A percentile compares a stretch with the other conserved stretches of the same genome.
Conservation (phyloP, 2,113 vertebrate species). For the Plecturocebus donacophilus region DNA sequence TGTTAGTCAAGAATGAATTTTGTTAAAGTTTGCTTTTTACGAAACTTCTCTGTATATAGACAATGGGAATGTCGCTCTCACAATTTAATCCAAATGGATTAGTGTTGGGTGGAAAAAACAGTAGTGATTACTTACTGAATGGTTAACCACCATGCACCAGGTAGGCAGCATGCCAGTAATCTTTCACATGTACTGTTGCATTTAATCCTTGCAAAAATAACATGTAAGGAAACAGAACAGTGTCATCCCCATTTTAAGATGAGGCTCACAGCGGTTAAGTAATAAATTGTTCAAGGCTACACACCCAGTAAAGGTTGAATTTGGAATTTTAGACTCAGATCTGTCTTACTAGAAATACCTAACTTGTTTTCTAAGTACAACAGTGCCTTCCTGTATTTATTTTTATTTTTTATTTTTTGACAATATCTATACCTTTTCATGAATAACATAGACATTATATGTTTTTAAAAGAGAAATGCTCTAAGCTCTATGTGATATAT, state of each 20-base stretch:
- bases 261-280: not conserved
- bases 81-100: constrained; percentile 33
- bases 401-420: not conserved
- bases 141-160: not conserved
- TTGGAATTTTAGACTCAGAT: not conserved
- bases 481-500: not conserved
- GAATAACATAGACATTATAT: not conserved
- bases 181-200: not conserved
- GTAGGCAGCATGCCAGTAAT: not conserved
- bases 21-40: constrained; percentile 31
- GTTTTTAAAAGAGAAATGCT: constrained; percentile 5
- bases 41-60: not conserved
- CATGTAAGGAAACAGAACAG: not conserved
- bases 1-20: not conserved
- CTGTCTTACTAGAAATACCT: not conserved
- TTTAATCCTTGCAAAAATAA: not conserved
- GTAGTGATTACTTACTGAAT: not conserved
- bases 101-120: not conserved
- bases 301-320: not conserved
- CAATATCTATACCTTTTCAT: not conserved
- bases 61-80: not conserved
- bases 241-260: not conserved
- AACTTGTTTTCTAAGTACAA: constrained; percentile 3
- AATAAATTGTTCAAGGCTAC: not conserved
- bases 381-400: not conserved